Percentiles rank a stretch among this genome's conserved stretches.
Conservation (phyloP, 2,113 vertebrate species). For the Menidia beryllina region DNA sequence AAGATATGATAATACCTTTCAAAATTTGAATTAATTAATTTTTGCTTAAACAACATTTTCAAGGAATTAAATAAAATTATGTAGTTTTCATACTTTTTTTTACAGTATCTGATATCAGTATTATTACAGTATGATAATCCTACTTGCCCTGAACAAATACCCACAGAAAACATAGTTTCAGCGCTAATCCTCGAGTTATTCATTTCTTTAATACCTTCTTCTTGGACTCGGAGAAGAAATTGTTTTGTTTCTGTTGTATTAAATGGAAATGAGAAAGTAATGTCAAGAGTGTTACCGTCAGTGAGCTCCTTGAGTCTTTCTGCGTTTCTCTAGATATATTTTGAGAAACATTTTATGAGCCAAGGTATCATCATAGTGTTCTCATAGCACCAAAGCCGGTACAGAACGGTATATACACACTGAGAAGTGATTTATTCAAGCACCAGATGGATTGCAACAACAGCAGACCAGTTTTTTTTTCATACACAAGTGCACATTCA, state of each 20-base stretch:
- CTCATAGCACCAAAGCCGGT: slow-evolving; percentile 1
- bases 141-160: no score
- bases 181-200: not conserved
- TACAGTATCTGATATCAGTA: no score
- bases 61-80: no score
- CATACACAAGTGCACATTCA: not conserved
- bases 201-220: not conserved
- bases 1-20: no score
- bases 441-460: not conserved
- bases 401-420: not conserved
- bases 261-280: not conserved
- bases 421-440: not conserved
- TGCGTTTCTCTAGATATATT: slow-evolving; percentile 8
- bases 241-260: not conserved
- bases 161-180: no score
- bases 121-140: no score
- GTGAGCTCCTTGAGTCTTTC: slow-evolving; percentile 16
- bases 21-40: no score
- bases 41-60: no score
- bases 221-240: not conserved
- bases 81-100: no score
- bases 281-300: slow-evolving; percentile 9
- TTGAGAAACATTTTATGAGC: slow-evolving; percentile 1
- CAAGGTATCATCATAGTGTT: slow-evolving; percentile 16
- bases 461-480: not conserved